Base-by-base conservation (phyloP, 2,797 vertebrate species). In the Enteromius mattozi region DNA sequence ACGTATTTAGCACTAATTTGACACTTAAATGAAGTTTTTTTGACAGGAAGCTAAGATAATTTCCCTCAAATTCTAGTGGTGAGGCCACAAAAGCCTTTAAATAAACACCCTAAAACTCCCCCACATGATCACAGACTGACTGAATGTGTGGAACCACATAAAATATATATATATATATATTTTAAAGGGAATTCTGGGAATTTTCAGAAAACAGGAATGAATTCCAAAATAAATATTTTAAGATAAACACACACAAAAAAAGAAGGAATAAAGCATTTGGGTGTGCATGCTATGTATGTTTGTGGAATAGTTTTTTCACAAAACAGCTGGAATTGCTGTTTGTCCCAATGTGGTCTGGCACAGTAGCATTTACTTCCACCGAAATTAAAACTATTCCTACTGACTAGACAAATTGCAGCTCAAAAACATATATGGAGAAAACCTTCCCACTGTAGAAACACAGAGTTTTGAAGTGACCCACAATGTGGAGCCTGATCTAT, bases 61-160 rank as follows among this genome's bases (percentile, higher is more conserved):
- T 88, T 89, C 86, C 86, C 68, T 49, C 30, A 9, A 63, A 61
- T 61, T 30, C 27, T 47, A 45, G 78, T 7, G 2, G 84, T 37
- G 75, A 84, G 84, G 87, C 75, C 76, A 82, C 8, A 82, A 35
- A 86, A 87, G 90, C 86, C 88, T 84, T 78, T 80, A 92, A 93
- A 92, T 91, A 92, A 88, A 88, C 61, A n/a, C 33, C 27, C 21
- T 12, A 37, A 72, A 82, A 63, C 24, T 45, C 19, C 51, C 19
- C 19, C 72, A 59, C 19, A 49, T 45, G 37, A 45, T 40, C 79
- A 59, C 68, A 71, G 33, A 37, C 33, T 69, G n/a, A 71, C 83
- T 80, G 89, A 33, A 54, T 75, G 66, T 30, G 86, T 90, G 91
- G 88, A 81, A 72, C 91, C 91, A 90, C 89, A 90, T 91, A 86